These are phyloP conservation scores for Troides oblongomaculatus DNA, from an alignment of 2,888 invertebrate genomes.

Conservation along the genomic window DNA sequence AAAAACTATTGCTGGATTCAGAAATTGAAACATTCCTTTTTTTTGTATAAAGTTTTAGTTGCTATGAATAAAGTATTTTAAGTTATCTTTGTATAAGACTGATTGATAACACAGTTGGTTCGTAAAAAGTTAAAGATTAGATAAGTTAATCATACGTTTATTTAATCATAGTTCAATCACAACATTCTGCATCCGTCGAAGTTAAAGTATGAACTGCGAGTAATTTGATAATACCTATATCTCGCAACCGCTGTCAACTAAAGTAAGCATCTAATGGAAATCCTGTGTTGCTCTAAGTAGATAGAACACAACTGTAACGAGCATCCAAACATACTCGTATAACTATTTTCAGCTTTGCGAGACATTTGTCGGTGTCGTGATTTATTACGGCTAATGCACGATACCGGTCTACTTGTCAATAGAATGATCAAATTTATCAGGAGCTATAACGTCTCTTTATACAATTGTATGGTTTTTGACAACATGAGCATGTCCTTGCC, in stretches of 20 bases:
- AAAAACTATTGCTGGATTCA: too few relatives aligned
- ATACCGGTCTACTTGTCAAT: constrained; percentile 7
- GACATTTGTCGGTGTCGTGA: constrained; percentile 17
- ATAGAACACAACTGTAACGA: constrained; percentile 40
- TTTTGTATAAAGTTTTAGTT: too few relatives aligned
- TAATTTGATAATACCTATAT: constrained; percentile 67
- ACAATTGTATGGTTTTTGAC: not conserved
- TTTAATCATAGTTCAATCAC: constrained; percentile 1
- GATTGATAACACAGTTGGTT: not conserved
- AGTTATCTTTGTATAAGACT: not conserved
- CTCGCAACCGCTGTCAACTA: constrained; percentile 59
- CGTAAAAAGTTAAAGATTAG: not conserved
- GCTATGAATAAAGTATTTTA: too few relatives aligned
- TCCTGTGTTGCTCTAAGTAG: constrained; percentile 62
- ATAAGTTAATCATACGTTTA: not conserved
- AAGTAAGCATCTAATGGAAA: constrained; percentile 71
- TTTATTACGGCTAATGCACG: constrained; percentile 14
- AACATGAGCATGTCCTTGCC: not conserved
- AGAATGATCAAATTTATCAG: not conserved
- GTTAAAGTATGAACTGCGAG: constrained; percentile 48
- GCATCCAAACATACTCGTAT: constrained; percentile 6
- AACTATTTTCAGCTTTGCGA: constrained; percentile 23
- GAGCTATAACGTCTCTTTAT: not conserved
- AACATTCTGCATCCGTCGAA: constrained; percentile 37
- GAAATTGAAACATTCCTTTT: too few relatives aligned